Base-by-base conservation (phyloP, 1,140 invertebrate species). In the Stenopsyche tienmushanensis region DNA sequence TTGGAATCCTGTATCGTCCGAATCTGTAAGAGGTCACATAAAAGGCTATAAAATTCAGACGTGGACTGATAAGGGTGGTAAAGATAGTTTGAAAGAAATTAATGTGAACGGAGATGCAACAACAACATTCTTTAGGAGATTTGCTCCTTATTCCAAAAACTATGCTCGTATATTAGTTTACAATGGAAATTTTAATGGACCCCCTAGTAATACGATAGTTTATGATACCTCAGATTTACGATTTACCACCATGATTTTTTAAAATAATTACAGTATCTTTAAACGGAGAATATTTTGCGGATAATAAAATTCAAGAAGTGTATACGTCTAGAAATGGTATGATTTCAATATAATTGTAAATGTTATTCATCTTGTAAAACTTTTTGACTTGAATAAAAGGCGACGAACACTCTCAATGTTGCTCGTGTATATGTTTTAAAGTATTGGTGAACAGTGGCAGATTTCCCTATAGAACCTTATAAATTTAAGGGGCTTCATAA, bases 41-140 rank as follows among this genome's bases (percentile, higher is more conserved):
- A 90, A 89, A 72, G 96, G 96, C 8, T 98, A 98, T 76, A 97
- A 97, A 78, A 93, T 98, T 57, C 91, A 95, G 78, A 96, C 91
- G 1, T 97, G 95, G 95, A 93, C 89, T 2, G 90, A 93, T n/a
- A 81, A 82, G 41, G 90, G 91, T 45, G 86, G 88, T 34, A 86
- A 89, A 72, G 86, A 90, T 62, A 85, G 84, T 7, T 79, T 88
- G 47, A 83, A 90, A 54, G 92, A 96, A 77, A 90, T 93, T 47
- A 83, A 90, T 47, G 84, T 93, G n/a, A 87, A 86, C 72, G 85
- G 85, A 0, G 88, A 90, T 72, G 85, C 83, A 0, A 90, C 87
- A 0, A 80, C 82, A 45, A 86, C 89, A 24, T 72, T 91, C 13
- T 87, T 97, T 0, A 86, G 85, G 45, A 93, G 92, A 71, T 92